phyloP scores from a whole-genome alignment of 2,797 vertebrate species.

The Dryobates pubescens region DNA sequence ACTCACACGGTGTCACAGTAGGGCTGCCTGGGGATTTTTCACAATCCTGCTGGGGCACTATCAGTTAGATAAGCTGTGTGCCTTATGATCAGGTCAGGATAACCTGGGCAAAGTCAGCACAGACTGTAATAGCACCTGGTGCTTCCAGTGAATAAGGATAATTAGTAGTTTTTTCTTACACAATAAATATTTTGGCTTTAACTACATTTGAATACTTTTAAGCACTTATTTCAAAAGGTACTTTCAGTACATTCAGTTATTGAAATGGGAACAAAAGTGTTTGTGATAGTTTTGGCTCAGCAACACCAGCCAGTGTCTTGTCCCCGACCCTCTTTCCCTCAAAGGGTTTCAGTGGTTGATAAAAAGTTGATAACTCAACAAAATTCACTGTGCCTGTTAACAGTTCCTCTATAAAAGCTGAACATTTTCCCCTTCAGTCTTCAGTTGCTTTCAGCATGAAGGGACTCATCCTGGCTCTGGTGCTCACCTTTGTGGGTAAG shows the following conservation, averaged over 20 bases:
- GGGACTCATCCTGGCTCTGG: slow-evolving; percentile 61
- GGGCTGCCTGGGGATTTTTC: not conserved
- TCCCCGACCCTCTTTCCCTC: not conserved
- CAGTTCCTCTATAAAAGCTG: slow-evolving; percentile 68
- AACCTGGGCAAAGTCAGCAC: slow-evolving; percentile 36
- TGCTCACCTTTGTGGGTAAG: slow-evolving; percentile 54
- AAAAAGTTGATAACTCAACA: slow-evolving; percentile 66
- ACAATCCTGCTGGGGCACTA: slow-evolving; percentile 25
- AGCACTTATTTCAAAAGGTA: not conserved
- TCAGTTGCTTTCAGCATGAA: slow-evolving; percentile 70
- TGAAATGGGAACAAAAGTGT: not conserved
- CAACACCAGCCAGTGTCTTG: not conserved
- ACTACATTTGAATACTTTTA: not conserved
- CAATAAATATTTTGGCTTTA: not conserved
- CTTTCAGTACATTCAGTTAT: not conserved
- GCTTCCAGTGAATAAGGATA: not conserved
- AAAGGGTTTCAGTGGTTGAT: slow-evolving; percentile 20
- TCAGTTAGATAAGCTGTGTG: slow-evolving; percentile 56
- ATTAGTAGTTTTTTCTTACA: not conserved
- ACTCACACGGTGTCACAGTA: not conserved
- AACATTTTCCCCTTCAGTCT: not conserved
- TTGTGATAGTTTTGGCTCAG: not conserved
- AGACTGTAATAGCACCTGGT: not conserved
- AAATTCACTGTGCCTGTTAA: slow-evolving; percentile 30
- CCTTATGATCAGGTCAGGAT: slow-evolving; percentile 52